A percentile compares a stretch with the other conserved stretches of the same genome.
phyloP scores from a whole-genome alignment of 2,888 invertebrate genomes.

The Drosophila nr. medialis region DNA sequence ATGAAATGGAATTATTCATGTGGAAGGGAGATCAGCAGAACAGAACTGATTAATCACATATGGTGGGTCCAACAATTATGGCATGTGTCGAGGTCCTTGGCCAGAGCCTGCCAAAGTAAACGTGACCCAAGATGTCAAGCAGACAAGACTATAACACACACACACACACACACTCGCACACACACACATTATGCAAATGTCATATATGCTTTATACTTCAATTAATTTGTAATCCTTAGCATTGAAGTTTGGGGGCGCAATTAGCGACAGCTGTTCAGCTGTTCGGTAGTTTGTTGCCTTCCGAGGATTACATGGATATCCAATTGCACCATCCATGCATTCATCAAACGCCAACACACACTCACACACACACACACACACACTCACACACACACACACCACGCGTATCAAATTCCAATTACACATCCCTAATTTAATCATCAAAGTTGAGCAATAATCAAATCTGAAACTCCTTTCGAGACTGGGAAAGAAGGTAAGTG shows the following conservation, averaged over 20 bases:
- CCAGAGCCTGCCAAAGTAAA: background rate
- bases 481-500: background rate
- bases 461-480: background rate
- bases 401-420: slow-evolving; percentile 63
- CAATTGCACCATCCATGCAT: slow-evolving; percentile 47
- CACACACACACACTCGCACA: background rate
- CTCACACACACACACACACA: background rate
- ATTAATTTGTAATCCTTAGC: slow-evolving; percentile 74
- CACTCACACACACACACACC: background rate
- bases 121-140: slow-evolving; percentile 1
- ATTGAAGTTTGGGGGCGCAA: slow-evolving; percentile 56
- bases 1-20: slow-evolving; percentile 23
- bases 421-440: slow-evolving; percentile 64
- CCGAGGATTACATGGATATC: slow-evolving; percentile 60
- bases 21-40: slow-evolving; percentile 19
- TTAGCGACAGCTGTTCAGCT: slow-evolving; percentile 55
- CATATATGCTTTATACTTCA: slow-evolving; percentile 64
- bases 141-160: background rate
- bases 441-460: slow-evolving; percentile 46
- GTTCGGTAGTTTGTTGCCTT: slow-evolving; percentile 36
- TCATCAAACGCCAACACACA: slow-evolving; percentile 52
- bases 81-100: slow-evolving; percentile 5
- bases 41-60: slow-evolving; percentile 63
- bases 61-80: slow-evolving; percentile 51
- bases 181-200: slow-evolving; percentile 48